Conservation (phyloP, 2,888 invertebrate genomes). For the Deilephila elpenor region DNA sequence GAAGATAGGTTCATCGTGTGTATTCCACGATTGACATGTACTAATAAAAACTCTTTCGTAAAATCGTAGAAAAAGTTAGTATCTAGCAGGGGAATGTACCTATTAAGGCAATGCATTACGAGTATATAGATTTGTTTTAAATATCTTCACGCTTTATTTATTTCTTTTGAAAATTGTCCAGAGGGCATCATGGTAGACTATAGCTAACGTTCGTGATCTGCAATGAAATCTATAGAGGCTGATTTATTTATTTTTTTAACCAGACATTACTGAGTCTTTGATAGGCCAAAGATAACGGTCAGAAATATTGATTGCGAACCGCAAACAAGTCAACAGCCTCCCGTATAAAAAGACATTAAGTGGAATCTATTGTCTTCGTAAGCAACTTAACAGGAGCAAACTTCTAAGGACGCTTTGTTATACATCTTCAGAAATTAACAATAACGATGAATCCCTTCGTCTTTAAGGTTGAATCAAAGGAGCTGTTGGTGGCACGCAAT, state of each 20-base stretch:
- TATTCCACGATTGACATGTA: too few species aligned
- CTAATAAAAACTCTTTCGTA: too few species aligned
- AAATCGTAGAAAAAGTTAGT: too few species aligned
- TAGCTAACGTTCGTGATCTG: too few species aligned
- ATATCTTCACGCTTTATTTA: not conserved
- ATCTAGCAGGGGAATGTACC: too few species aligned
- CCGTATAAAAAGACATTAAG: slow-evolving; percentile 45
- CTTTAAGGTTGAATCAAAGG: slow-evolving; percentile 29
- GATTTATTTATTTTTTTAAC: not conserved
- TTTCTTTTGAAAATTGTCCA: not conserved
- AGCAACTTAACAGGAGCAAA: slow-evolving; percentile 53
- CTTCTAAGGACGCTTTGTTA: slow-evolving; percentile 47
- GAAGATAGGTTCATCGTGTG: too few species aligned
- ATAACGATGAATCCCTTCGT: slow-evolving; percentile 38
- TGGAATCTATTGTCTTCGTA: slow-evolving; percentile 50
- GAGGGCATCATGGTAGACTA: too few species aligned
- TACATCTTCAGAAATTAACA: slow-evolving; percentile 43
- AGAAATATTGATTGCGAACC: not conserved
- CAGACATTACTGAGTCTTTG: not conserved
- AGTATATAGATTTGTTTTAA: too few species aligned
- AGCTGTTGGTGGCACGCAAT: not conserved
- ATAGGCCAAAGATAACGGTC: not conserved
- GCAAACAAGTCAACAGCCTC: not conserved
- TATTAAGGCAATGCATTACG: too few species aligned
- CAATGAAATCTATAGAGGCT: not conserved